Evolutionary conservation across 2,113 vertebrate genomes (phyloP).

Genomic region (Cathartes aura): DNA sequence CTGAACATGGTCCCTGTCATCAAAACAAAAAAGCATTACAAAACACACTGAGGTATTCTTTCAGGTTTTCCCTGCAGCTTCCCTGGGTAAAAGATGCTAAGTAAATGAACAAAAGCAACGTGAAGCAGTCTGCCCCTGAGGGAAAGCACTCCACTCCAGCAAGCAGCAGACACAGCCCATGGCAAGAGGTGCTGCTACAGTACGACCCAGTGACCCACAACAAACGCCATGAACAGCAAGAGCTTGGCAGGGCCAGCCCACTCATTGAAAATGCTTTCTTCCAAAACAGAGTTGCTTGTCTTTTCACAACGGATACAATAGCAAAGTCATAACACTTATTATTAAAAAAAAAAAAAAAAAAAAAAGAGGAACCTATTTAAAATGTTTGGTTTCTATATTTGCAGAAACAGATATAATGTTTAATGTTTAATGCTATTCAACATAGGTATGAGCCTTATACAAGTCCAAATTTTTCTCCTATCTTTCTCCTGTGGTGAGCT

Average conservation of each 20-base stretch:
- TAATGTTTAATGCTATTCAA: neutral
- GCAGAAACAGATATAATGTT: neutral
- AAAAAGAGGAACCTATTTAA: too few relatives aligned
- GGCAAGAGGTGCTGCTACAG: neutral
- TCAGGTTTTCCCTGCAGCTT: neutral
- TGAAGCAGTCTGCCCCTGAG: neutral
- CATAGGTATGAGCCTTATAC: neutral
- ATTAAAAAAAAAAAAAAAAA: neutral
- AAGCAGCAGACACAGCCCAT: neutral
- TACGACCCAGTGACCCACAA: neutral
- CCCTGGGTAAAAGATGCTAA: neutral
- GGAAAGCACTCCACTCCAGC: neutral
- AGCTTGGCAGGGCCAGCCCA: neutral
- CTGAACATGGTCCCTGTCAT: neutral
- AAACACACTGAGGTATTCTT: neutral
- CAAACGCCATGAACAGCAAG: neutral
- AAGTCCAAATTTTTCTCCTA: neutral
- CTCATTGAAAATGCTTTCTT: conserved; percentile 54
- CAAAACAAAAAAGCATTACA: neutral
- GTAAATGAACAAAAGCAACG: neutral
- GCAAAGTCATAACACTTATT: conserved; percentile 11
- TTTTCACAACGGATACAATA: conserved; percentile 51
- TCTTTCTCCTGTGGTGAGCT: neutral
- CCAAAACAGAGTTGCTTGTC: conserved; percentile 4
- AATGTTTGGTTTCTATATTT: too few relatives aligned